Conservation (phyloP, 2,888 invertebrate genomes). For the Tiphia femorata region DNA sequence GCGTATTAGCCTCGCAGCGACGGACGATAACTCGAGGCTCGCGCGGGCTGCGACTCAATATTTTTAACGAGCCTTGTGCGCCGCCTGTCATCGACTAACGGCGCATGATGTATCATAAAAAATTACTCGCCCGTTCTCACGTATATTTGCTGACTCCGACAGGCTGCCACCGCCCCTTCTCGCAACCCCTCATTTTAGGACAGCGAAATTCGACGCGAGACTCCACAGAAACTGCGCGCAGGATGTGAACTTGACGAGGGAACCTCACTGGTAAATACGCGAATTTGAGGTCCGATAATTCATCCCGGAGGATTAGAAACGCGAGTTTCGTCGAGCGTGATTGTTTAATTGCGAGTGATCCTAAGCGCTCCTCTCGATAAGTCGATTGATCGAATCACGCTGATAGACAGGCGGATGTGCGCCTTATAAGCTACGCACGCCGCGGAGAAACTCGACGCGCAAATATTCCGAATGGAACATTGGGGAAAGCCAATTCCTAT, state of each 20-base stretch:
- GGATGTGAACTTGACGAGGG: conserved; percentile 18
- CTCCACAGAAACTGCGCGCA: conserved; percentile 21
- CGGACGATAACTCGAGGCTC: conserved; percentile 15
- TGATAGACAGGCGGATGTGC: too few species aligned
- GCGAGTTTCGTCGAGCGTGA: too few species aligned
- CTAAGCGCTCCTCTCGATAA: too few species aligned
- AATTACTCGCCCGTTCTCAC: conserved; percentile 28
- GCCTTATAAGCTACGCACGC: too few species aligned
- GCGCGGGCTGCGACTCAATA: conserved; percentile 19
- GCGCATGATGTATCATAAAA: conserved; percentile 37
- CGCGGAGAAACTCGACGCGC: too few species aligned
- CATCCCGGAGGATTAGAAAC: conserved; percentile 1
- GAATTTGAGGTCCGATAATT: conserved; percentile 18
- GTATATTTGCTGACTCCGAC: conserved; percentile 33
- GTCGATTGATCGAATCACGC: too few species aligned
- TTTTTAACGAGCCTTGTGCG: conserved; percentile 29
- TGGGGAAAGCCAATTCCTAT: too few species aligned
- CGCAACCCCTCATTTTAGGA: conserved; percentile 8
- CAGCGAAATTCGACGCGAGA: conserved; percentile 21
- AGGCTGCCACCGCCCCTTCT: background rate
- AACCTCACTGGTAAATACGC: conserved; percentile 23
- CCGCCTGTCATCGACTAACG: conserved; percentile 29
- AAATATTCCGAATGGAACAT: too few species aligned
- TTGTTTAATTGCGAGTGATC: too few species aligned
- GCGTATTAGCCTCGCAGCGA: conserved; percentile 15